Percentiles rank a stretch among this genome's conserved stretches.
Evolutionary conservation across 2,797 vertebrate genomes (phyloP).

Genomic region (Labroides dimidiatus): DNA sequence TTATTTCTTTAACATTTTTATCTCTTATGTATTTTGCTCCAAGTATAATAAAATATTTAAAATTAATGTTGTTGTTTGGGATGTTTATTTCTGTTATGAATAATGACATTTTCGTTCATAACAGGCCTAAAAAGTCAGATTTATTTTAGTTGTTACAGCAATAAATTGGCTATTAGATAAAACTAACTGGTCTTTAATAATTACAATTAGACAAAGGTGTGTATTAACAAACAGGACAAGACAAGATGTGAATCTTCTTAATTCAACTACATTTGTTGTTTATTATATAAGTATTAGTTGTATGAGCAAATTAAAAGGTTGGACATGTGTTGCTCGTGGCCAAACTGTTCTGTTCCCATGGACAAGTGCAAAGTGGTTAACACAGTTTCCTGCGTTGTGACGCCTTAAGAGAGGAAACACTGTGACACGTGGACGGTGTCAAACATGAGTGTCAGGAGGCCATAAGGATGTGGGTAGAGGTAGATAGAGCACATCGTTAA

Average conservation of each 20-base stretch:
- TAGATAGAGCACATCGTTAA: background rate
- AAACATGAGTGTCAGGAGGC: conserved; percentile 3
- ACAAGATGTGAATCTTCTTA: too few relatives aligned
- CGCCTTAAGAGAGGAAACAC: conserved; percentile 47
- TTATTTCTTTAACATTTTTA: conserved; percentile 70
- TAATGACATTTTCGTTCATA: background rate
- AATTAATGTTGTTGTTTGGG: conserved; percentile 9
- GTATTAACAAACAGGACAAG: too few relatives aligned
- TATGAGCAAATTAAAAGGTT: background rate
- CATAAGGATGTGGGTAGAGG: conserved; percentile 3
- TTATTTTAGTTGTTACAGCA: too few relatives aligned
- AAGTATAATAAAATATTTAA: conserved; percentile 63
- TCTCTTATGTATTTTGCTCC: conserved; percentile 57
- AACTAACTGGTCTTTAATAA: too few relatives aligned
- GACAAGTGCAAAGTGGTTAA: conserved; percentile 40
- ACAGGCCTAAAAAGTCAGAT: background rate
- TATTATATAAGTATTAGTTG: too few relatives aligned
- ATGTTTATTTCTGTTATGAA: background rate
- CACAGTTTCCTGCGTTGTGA: conserved; percentile 48
- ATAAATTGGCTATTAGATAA: too few relatives aligned
- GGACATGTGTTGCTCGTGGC: background rate
- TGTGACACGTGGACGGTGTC: conserved; percentile 53
- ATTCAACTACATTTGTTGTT: too few relatives aligned
- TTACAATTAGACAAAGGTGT: too few relatives aligned
- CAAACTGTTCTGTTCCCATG: conserved; percentile 32